Conservation (phyloP, 64 coral and sea anemone genomes). For the Porites australiensis region DNA sequence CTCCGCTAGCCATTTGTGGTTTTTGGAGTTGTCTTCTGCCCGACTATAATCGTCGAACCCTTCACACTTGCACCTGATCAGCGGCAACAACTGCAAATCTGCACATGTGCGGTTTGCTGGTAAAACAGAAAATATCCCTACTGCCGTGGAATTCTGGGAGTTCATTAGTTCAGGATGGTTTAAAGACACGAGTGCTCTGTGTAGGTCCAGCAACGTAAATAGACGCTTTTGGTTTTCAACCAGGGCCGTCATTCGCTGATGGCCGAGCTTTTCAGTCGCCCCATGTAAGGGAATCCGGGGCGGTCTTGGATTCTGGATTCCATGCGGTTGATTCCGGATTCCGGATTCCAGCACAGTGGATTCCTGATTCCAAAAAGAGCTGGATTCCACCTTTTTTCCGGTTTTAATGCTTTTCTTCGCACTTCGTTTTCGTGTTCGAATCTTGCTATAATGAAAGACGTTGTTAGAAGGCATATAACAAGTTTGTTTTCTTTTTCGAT, state of each 20-base stretch:
- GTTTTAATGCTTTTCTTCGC: no score
- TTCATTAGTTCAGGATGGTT: slow-evolving; percentile 20
- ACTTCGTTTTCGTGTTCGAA: no score
- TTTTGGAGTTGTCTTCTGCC: slow-evolving; percentile 45
- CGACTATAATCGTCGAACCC: slow-evolving; percentile 20
- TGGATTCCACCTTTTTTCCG: no score
- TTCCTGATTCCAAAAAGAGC: no score
- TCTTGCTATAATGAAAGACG: no score
- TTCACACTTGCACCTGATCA: slow-evolving; percentile 68
- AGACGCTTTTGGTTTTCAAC: slow-evolving; percentile 62
- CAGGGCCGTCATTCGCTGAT: slow-evolving; percentile 32
- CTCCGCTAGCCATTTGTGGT: slow-evolving; percentile 60
- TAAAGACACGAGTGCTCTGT: slow-evolving; percentile 61
- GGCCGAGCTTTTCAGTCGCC: slow-evolving; percentile 45
- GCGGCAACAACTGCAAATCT: slow-evolving; percentile 51
- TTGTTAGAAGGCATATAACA: no score
- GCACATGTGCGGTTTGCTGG: slow-evolving; percentile 62
- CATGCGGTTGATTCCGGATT: no score
- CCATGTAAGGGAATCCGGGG: no score
- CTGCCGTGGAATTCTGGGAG: background rate
- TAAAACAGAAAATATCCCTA: slow-evolving; percentile 56
- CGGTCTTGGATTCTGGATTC: no score
- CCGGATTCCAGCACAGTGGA: no score
- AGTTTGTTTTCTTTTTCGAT: no score
- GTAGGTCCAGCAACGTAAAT: slow-evolving; percentile 63